Evolutionary conservation across 2,113 vertebrate species (phyloP).

Genomic region (Cyrtonyx montezumae): DNA sequence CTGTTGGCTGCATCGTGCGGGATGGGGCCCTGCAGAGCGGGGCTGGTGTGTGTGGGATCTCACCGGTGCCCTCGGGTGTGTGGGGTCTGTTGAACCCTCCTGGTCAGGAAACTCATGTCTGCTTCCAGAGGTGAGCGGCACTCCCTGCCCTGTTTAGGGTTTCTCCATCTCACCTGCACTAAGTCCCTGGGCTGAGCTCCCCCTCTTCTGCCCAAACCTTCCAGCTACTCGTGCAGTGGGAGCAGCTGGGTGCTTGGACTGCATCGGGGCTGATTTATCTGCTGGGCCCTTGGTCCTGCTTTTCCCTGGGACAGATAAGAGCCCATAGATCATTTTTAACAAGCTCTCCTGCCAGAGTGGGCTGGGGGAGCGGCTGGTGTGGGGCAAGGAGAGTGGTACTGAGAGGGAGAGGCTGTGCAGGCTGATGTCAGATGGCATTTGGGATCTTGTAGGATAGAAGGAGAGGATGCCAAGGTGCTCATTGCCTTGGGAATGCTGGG

Average conservation of each 20-base stretch:
- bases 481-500: background rate
- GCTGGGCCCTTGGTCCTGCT: background rate
- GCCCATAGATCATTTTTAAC: slow-evolving; percentile 38
- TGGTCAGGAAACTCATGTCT: background rate
- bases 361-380: rapidly evolving
- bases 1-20: background rate
- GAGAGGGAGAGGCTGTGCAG: background rate
- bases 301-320: background rate
- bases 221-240: background rate
- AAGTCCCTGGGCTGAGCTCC: background rate
- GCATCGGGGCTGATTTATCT: background rate
- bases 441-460: background rate
- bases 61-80: rapidly evolving
- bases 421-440: background rate
- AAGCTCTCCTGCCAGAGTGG: background rate
- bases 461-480: background rate
- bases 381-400: background rate
- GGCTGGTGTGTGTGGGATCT: background rate
- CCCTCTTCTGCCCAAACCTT: background rate
- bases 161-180: background rate
- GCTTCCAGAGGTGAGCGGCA: background rate
- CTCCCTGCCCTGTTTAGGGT: background rate
- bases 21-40: background rate
- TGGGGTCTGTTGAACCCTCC: background rate
- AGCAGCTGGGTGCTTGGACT: background rate